Conservation (phyloP, 2,888 invertebrate species). For the Morpho deidamia region DNA sequence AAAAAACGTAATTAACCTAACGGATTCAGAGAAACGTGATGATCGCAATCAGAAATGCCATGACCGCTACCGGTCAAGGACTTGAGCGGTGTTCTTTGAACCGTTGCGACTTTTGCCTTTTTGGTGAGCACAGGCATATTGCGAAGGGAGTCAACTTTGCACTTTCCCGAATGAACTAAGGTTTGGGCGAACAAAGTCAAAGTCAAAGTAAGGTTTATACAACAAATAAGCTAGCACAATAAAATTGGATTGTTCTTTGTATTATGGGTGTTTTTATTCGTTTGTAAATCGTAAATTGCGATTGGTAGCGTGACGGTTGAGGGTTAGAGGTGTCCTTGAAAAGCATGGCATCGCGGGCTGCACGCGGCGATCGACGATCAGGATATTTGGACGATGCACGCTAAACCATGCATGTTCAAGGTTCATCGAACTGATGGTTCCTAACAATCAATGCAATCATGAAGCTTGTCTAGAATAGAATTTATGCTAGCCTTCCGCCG, state of each 20-base stretch:
- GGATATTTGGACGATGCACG: constrained; percentile 42
- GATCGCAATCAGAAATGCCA: constrained; percentile 7
- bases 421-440: constrained; percentile 27
- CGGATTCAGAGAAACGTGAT: constrained; percentile 20
- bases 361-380: constrained; percentile 20
- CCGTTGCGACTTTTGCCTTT: background rate
- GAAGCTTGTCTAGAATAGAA: no score
- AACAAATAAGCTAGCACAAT: background rate
- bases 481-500: no score
- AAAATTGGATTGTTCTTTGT: constrained; percentile 6
- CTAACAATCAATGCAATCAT: background rate
- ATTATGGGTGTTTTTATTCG: background rate
- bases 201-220: no score
- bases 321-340: constrained; percentile 33
- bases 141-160: no score
- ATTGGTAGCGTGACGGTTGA: constrained; percentile 43
- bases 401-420: constrained; percentile 42
- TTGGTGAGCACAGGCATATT: no score
- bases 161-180: no score
- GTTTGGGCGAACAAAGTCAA: no score
- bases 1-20: constrained; percentile 14
- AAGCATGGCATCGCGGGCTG: constrained; percentile 23
- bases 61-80: constrained; percentile 19
- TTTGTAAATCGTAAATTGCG: constrained; percentile 35
- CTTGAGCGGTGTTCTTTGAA: constrained; percentile 3